phyloP scores from a whole-genome alignment of 2,113 vertebrate species.

The Dipodomys spectabilis region DNA sequence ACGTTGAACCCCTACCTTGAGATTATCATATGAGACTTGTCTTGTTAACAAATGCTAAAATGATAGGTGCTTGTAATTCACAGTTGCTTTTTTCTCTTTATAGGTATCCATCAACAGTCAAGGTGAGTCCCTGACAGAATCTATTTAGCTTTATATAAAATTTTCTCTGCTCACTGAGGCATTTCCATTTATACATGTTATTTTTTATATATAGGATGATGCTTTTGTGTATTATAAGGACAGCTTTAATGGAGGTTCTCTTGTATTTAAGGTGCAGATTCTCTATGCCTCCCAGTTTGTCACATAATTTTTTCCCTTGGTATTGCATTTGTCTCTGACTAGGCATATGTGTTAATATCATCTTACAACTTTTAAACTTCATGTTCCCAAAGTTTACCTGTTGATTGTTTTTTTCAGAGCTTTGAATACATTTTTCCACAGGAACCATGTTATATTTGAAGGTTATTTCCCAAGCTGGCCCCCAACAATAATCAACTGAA shows the following conservation, averaged over 20 bases:
- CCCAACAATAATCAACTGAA: background rate
- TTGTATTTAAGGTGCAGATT: conserved; percentile 37
- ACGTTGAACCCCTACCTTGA: background rate
- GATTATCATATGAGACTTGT: background rate
- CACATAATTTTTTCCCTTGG: background rate
- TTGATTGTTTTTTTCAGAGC: background rate
- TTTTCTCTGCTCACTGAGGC: background rate
- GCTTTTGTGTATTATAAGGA: background rate
- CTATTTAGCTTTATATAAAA: background rate
- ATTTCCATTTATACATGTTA: background rate
- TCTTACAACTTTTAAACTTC: background rate
- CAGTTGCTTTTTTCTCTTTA: conserved; percentile 78
- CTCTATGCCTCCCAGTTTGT: conserved; percentile 24
- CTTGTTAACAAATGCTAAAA: background rate
- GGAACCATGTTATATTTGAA: background rate
- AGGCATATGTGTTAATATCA: background rate
- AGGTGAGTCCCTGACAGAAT: conserved; percentile 89
- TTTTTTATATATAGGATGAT: background rate
- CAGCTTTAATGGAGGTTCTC: background rate
- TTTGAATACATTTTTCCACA: background rate
- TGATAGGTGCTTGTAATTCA: conserved; percentile 12
- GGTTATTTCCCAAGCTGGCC: background rate
- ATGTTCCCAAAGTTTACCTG: background rate
- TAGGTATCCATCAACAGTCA: conserved; percentile 98
- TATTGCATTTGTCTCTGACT: conserved; percentile 16